Percentiles rank a stretch among this genome's conserved stretches.
phyloP scores from a whole-genome alignment of 1,140 invertebrate species.

The Macrosteles quadrilineatus region DNA sequence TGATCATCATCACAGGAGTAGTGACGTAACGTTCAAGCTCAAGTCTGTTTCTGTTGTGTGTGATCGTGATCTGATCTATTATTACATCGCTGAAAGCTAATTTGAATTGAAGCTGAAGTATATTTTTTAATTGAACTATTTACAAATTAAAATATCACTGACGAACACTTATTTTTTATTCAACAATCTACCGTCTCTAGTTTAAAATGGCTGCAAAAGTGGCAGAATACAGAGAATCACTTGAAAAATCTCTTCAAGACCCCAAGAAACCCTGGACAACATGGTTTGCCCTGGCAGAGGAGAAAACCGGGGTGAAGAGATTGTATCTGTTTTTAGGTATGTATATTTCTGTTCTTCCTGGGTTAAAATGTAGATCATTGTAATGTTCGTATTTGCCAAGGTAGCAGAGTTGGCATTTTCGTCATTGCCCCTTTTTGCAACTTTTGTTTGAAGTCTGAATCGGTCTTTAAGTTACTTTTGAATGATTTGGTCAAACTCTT shows the following conservation, averaged over 20 bases:
- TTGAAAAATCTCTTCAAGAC: slow-evolving; percentile 75
- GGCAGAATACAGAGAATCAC: slow-evolving; percentile 61
- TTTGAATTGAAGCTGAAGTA: slow-evolving; percentile 10
- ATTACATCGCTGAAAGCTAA: neutral
- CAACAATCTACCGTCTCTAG: neutral
- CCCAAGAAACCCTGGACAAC: slow-evolving; percentile 74
- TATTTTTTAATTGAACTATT: neutral
- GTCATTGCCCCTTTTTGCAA: no score
- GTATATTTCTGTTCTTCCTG: slow-evolving; percentile 42
- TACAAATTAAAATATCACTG: neutral
- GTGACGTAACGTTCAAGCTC: no score
- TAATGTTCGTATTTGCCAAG: no score
- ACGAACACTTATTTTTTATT: neutral
- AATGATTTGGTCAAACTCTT: no score
- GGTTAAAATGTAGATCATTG: neutral
- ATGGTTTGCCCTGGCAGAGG: slow-evolving; percentile 70
- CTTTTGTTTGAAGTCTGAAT: no score
- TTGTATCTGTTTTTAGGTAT: slow-evolving; percentile 84
- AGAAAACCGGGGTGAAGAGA: slow-evolving; percentile 79
- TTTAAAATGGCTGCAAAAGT: slow-evolving; percentile 32
- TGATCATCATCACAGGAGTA: no score
- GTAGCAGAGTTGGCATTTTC: no score
- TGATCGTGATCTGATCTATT: no score
- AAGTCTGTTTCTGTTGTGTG: no score
- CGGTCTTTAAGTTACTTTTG: no score